Conservation (phyloP, 2,113 vertebrate species). For the Tringa solitaria region DNA sequence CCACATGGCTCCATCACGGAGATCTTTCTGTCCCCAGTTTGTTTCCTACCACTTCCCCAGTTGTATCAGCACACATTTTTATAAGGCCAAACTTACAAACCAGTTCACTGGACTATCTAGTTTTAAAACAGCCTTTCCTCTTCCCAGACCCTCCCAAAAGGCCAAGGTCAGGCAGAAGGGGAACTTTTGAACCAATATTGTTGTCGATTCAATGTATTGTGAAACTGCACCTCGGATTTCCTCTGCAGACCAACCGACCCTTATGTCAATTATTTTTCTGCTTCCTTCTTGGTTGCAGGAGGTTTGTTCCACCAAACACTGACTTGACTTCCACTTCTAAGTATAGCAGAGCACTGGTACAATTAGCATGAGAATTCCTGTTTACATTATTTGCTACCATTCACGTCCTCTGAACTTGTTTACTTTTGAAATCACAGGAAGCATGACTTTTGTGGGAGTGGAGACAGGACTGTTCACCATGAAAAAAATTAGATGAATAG, state of each 20-base stretch:
- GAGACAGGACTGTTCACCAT: background rate
- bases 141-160: conserved; percentile 3
- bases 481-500: background rate
- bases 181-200: conserved; percentile 35
- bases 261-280: conserved; percentile 7
- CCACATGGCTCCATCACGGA: background rate
- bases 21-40: background rate
- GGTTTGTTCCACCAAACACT: background rate
- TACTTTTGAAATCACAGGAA: conserved; percentile 42
- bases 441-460: background rate
- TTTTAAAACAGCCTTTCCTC: conserved; percentile 25
- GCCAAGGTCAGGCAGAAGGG: conserved; percentile 21
- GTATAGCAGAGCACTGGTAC: background rate
- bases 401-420: conserved; percentile 11
- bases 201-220: conserved; percentile 25
- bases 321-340: conserved; percentile 43
- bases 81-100: background rate
- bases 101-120: background rate
- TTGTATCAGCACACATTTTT: background rate
- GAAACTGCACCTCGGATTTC: conserved; percentile 47
- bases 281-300: conserved; percentile 46
- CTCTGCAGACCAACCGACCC: background rate
- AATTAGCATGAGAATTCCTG: conserved; percentile 49
- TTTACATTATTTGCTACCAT: conserved; percentile 37
- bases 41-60: background rate